Base-by-base conservation (phyloP, 2,888 invertebrate genomes). In the Tenthredo distinguenda region DNA sequence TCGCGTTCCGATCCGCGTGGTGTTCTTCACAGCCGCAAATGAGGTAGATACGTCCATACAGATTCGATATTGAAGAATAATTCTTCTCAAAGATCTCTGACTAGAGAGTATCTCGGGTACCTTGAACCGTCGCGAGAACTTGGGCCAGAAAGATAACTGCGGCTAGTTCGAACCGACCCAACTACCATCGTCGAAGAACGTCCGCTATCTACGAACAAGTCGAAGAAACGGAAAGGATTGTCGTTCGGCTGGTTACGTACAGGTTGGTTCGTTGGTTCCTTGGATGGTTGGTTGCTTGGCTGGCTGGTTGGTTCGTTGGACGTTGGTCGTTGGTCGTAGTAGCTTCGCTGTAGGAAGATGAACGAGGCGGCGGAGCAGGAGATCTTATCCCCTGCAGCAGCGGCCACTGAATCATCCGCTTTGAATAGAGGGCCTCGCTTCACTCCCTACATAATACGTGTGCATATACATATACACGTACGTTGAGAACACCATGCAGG, bases 361-460 rank as follows among this genome's bases (percentile, higher is more conserved):
- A 90, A 91, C 91, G 91, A 90, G 89, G 90, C 91, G 90, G 91
- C 90, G 90, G 88, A 90, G 89, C 89, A 89, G 90, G 91, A 93
- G 93, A 93, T 93, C 91, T 93, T 93, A 93, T 93, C 93, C 91
- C 87, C 86, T 88, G 90, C 90, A 89, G 91, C 93, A 91, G 91
- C 92, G 91, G 90, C 91, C 92, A 92, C 92, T 93, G 93, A 93
- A 93, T 93, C 93, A 93, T 93, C 91, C 91, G 89, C 92, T 93
- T 92, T 93, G 93, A 93, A 93, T 93, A 93, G 93, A 91, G 72
- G 89, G 89, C 43, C 85, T 87, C 88, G 90, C 90, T 90, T 90
- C 91, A 90, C 91, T 92, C 91, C 90, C 91, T 90, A 91, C 91
- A 92, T 90, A 90, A 91, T 50, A 47, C 62, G 83, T 43, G 43